Percentiles rank a stretch among this genome's conserved stretches.
phyloP scores from a whole-genome alignment of 2,797 vertebrate species.

The Pseudotriccus pelzelni region DNA sequence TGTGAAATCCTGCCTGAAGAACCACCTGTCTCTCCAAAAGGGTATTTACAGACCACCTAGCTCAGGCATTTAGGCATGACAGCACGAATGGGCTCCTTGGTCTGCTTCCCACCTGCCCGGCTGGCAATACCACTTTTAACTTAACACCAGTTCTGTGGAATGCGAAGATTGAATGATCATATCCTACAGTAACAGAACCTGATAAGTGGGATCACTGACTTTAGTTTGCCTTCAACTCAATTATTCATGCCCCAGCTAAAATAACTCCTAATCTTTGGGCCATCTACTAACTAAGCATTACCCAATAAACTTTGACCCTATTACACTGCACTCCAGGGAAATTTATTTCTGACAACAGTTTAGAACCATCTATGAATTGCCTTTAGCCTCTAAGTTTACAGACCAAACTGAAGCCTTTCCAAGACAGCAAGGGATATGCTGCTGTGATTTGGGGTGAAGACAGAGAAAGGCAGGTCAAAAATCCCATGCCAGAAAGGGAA shows the following conservation, averaged over 20 bases:
- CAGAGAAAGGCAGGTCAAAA: not conserved
- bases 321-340: not conserved
- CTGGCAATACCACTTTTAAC: not conserved
- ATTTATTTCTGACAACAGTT: constrained; percentile 19
- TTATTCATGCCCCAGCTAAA: constrained; percentile 21
- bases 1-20: not conserved
- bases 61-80: not conserved
- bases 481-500: not conserved
- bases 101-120: not conserved
- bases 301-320: constrained; percentile 33
- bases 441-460: not conserved
- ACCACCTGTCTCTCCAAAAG: not conserved
- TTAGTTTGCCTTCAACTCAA: not conserved
- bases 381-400: not conserved
- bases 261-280: constrained; percentile 5
- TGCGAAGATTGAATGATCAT: not conserved
- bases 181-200: not conserved
- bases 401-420: not conserved
- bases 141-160: not conserved
- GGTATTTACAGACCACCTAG: not conserved
- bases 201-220: not conserved
- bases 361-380: not conserved
- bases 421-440: not conserved
- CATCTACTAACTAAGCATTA: constrained; percentile 11
- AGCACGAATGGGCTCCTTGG: not conserved